Evolutionary conservation across 2,888 invertebrate species (phyloP), one percentile per base, ranked within the genome.

Genomic region (Eretmocerus hayati): DNA sequence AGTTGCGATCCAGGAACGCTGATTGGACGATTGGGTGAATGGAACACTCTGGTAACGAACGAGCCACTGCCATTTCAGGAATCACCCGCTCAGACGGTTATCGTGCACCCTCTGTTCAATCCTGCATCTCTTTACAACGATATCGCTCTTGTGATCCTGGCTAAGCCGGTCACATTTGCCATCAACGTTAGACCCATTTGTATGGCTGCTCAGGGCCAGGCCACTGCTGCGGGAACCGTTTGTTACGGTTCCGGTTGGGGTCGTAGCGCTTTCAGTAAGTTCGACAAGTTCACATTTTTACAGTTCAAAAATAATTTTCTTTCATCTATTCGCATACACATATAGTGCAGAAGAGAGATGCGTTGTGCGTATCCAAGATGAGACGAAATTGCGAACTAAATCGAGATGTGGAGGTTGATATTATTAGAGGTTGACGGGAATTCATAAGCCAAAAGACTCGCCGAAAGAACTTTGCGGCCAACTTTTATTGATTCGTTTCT

Each of bases 161-260:
- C 76, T 0, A 62, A 67, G 11, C 80, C 85, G 0, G 77, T 87
- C 40, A 74, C 74, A 0, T 64, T 80, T 30, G 77, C 79, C 0
- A 75, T 77, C 5, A 85, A 90, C 63, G 80, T 90, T 1, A 80
- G 81, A 21, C 76, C 86, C 0, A 77, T 83, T 2, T 90, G 77
- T 72, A 74, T 85, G 49, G 83, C 85, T 0, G 75, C 76, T 0
- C 67, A 75, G 1, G 72, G 73, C 2, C 65, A 72, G 21, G 62
- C 64, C 6, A 72, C 76, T 50, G 67, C 74, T 23, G 16, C 59
- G 5, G 76, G 76, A 9, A 73, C 75, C 1, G 63, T 75, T 13
- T 87, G 87, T 67, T 75, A 79, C 54, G 85, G 84, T 0, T 79
- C 81, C 9, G 87, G 87, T 4, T 87, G 87, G 87, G 87, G 87